Evolutionary conservation across 2,888 invertebrate species (phyloP), one percentile per base, ranked within the genome.

Genomic region (Actias luna): DNA sequence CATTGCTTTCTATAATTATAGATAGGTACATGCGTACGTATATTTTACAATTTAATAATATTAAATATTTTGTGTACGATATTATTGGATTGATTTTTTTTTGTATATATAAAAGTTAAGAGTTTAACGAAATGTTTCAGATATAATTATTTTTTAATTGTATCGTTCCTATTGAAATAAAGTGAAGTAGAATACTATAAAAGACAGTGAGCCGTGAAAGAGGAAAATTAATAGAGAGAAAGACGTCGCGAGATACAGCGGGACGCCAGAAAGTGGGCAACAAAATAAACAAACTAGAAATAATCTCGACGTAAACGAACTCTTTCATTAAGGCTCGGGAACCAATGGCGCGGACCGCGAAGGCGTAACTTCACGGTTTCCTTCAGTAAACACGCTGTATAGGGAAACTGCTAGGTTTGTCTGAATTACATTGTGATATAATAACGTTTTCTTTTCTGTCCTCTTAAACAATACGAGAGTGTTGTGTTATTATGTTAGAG

Each of bases 301-400:
- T 84, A 85, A 84, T 87, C 80, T 81, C 77, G 68, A 74, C 77
- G 76, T 79, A 78, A 83, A 82, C 77, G 78, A 85, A 85, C 82
- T 84, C 85, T 88, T 89, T 87, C 85, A 88, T 88, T 88, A 87
- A 82, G 82, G 81, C 74, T 80, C 73, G 76, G 73, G 76, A 79
- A 75, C 78, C 77, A 81, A 86, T 84, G 84, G 84, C 80, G 76
- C 75, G 74, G 79, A 77, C 81, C 75, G 76, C 73, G 72, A 75
- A 74, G 77, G 76, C 77, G 81, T 80, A 82, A 86, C 82, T 82
- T 80, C 77, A 69, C 73, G 77, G 79, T 77, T 75, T 75, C 72
- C 72, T 71, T 79, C 72, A 68, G 72, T 78, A 63, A 64, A 60
- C 63, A 66, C 59, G 61, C 39, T 33, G 33, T 46, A 46, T 57